These are phyloP conservation scores for Amphipyra berbera DNA, from an alignment of 2,888 invertebrate species.

Conservation along the genomic window DNA sequence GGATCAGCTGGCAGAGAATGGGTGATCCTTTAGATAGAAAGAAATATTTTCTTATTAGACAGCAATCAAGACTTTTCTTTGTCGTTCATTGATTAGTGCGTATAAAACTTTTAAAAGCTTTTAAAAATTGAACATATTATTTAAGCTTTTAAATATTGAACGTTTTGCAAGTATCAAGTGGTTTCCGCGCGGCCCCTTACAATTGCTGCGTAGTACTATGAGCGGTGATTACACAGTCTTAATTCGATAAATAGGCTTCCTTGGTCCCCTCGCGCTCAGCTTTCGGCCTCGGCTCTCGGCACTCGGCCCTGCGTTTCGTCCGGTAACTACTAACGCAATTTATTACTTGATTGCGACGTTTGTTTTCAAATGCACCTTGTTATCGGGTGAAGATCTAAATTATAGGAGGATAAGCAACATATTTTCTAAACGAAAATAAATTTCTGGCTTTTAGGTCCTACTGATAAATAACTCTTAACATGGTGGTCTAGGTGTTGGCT, in stretches of 20 bases:
- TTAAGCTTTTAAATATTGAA: no score
- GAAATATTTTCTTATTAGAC: no score
- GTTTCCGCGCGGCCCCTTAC: conserved; percentile 41
- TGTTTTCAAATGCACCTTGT: conserved; percentile 66
- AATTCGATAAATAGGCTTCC: conserved; percentile 83
- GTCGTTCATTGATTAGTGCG: no score
- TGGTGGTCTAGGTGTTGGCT: no score
- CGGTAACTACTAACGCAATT: conserved; percentile 74
- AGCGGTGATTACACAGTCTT: conserved; percentile 83
- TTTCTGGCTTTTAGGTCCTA: not conserved
- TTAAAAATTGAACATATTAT: no score
- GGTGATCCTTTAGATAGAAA: no score
- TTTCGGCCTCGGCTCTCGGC: conserved; percentile 44
- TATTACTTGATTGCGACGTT: conserved; percentile 82
- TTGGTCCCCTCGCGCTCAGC: conserved; percentile 50
- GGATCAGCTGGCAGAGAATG: no score
- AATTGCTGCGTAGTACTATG: conserved; percentile 70
- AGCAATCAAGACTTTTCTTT: no score
- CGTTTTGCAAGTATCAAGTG: conserved; percentile 63
- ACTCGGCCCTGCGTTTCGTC: conserved; percentile 49
- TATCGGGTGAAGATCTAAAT: conserved; percentile 28
- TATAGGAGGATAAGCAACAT: not conserved
- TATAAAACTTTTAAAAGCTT: no score
- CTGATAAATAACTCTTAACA: not conserved
- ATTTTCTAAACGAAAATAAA: not conserved